Evolutionary conservation across 1,140 invertebrate genomes (phyloP).

Genomic region (Xylocopa sonorina): DNA sequence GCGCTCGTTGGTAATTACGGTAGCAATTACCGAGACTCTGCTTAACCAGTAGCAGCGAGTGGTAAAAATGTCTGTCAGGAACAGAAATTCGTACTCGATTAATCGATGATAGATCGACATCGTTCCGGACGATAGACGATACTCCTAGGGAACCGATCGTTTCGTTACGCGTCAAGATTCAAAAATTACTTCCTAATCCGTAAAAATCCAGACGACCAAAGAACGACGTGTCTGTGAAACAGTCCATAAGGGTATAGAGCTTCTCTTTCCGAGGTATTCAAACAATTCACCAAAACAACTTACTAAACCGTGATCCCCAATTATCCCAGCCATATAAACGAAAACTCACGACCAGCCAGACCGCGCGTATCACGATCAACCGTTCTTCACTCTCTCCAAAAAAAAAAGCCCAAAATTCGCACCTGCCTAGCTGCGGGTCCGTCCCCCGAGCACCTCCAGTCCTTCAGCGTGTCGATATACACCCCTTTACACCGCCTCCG

Average conservation of each 20-base stretch:
- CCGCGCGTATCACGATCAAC: conserved; percentile 4
- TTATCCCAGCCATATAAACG: not conserved
- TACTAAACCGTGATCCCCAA: not conserved
- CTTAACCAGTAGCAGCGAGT: no score
- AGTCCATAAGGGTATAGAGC: not conserved
- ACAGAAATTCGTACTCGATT: no score
- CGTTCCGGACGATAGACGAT: no score
- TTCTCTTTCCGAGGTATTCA: not conserved
- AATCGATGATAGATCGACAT: no score
- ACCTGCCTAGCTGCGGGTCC: not conserved
- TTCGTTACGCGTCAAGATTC: not conserved
- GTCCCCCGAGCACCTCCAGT: not conserved
- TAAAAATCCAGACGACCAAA: no score
- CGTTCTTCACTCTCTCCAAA: not conserved
- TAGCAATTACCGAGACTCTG: no score
- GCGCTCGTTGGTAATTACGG: no score
- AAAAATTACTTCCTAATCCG: no score
- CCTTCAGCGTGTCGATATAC: not conserved
- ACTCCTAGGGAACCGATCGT: not conserved
- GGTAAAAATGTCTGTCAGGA: no score
- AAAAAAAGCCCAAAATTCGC: conserved; percentile 18
- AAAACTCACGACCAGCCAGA: not conserved
- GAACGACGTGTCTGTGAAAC: not conserved
- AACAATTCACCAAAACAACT: not conserved
- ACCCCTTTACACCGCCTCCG: not conserved